Base-by-base conservation (phyloP, 2,797 vertebrate species). In the Ctenopoma kingsleyae region DNA sequence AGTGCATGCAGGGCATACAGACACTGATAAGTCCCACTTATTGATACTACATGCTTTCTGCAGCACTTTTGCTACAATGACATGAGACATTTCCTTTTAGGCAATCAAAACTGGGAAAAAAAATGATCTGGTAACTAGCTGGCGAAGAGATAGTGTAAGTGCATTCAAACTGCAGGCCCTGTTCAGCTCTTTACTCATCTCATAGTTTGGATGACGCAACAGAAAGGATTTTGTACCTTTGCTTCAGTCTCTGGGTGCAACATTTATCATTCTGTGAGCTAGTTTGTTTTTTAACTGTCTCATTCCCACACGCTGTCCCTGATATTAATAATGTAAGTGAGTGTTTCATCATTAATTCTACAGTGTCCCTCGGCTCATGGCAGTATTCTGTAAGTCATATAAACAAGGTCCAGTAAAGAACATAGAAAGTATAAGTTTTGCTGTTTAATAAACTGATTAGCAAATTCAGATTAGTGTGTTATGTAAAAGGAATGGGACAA, bases 191-290 rank as follows among this genome's bases (percentile, higher is more conserved):
- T 56, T 47, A 12, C 13, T 57, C 56, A 25, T 32, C 44, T 55
- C 44, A 30, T 11, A 0, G 44, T 47, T 4, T 50, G 40, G 51
- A 58, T 63, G 65, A 74, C 56, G 54, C 38, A 60, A 65, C 13
- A 30, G 25, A 48, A 19, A 20, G 8, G n/a, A 5, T 11, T 40
- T 40, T 40, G 12, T 40, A 15, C 38, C 12, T 40, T 16, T 40
- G 38, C 38, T 40, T 57, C 27, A 16, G 0, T 15, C 13, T 9
- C 20, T 20, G 20, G 55, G 15, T 12, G 44, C 20, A 10, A 30
- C 17, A 13, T 46, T 43, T 12, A 12, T 40, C 15, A 53, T 9
- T 52, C 32, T 35, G 20, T 15, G 25, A 58, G 17, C n/a, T 36
- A 13, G 16, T 64, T 63, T 5, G 1, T 40, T 32, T 46, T 30